A percentile compares a stretch with the other conserved stretches of the same genome.
Evolutionary conservation across 2,113 vertebrate species (phyloP).

Genomic region (Cacatua alba): DNA sequence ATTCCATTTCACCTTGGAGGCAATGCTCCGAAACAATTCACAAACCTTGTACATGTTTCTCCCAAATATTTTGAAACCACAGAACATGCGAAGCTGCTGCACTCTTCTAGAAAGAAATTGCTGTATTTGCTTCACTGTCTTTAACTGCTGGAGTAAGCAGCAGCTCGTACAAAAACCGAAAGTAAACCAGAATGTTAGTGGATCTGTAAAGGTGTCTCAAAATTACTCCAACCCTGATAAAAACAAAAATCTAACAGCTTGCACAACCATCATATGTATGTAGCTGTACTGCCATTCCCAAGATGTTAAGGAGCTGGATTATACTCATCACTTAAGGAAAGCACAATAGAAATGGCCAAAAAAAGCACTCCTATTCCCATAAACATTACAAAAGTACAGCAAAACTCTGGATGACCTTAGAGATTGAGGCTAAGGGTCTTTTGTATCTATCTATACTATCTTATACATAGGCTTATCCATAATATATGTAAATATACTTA

Average conservation of each 20-base stretch:
- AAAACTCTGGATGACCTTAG: not conserved
- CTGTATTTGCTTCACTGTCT: not conserved
- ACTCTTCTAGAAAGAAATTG: not conserved
- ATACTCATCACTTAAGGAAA: not conserved
- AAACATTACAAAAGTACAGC: not conserved
- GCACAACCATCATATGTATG: not conserved
- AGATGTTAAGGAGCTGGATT: not conserved
- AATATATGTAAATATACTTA: not conserved
- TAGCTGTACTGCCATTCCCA: not conserved
- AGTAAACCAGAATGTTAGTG: not conserved
- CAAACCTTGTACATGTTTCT: not conserved
- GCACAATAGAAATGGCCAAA: not conserved
- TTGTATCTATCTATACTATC: not conserved
- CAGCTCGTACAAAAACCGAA: not conserved
- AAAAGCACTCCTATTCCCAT: not conserved
- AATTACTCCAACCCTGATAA: not conserved
- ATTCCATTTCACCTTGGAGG: not conserved
- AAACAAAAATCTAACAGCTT: not conserved
- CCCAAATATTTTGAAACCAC: not conserved
- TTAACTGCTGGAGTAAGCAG: not conserved
- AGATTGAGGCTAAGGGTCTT: not conserved
- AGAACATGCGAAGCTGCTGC: not conserved
- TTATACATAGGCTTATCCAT: not conserved
- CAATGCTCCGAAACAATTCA: not conserved
- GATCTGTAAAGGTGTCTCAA: not conserved